Base-by-base conservation (phyloP, 2,888 invertebrate genomes). In the Lordiphosa fenestrarum region DNA sequence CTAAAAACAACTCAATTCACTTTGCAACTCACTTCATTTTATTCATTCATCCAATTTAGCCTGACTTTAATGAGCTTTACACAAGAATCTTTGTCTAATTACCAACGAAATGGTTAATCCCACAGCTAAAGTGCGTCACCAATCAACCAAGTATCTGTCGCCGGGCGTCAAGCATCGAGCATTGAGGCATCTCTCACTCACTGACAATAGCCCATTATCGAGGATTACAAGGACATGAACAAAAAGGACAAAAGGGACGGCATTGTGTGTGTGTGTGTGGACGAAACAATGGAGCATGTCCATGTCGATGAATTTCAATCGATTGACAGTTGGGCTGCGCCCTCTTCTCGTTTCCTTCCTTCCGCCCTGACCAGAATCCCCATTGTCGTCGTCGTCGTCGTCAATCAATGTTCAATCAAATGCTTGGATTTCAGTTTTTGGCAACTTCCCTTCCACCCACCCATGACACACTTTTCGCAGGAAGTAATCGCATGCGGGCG, bases 371-470 rank as follows among this genome's bases (percentile, higher is more conserved):
- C 40, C 12, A 19, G 21, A 39, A 9, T 10, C 6, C 33, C 40
- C 58, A 66, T 64, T 83, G 75, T 15, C 15, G 15, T 15, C 15
- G 15, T 81, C 80, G 75, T 15, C 15, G 15, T 15, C 15, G 15
- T 81, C 80, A 80, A 81, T 80, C 80, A 80, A 66, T 69, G 83
- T 67, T 77, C 67, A 80, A 80, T 80, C 81, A 83, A 74, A 69
- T 48, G 64, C 49, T 64, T 67, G 71, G 73, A 69, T 59, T 75
- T 78, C 33, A 35, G 19, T 47, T 71, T 73, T 72, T 50, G 78
- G 80, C 69, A 76, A 83, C 80, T 76, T 78, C 78, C 69, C 69
- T 1, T 56, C 62, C 73, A 73, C 75, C 73, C 73, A 77, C 54
- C 54, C 2, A 63, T 73, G 66, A 65, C 73, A 71, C 41, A 54